Conservation (phyloP, 2,797 vertebrate genomes). For the Uromys caudimaculatus region DNA sequence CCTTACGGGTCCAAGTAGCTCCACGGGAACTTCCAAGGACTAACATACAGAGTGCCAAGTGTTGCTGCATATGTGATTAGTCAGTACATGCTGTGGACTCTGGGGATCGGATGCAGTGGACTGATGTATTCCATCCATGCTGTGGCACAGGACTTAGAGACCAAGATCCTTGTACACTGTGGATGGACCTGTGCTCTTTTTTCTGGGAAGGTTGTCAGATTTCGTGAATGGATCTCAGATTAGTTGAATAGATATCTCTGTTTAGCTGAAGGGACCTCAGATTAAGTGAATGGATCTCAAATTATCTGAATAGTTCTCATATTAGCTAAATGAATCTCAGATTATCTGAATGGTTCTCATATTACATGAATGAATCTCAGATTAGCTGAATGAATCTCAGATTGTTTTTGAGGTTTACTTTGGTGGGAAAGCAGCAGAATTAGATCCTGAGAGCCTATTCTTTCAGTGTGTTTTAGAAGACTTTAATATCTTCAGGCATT, state of each 20-base stretch:
- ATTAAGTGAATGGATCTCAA: neutral
- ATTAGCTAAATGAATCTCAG: neutral
- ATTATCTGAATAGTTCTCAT: neutral
- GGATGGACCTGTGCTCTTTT: neutral
- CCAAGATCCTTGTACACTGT: neutral
- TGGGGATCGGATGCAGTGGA: neutral
- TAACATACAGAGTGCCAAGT: slow-evolving; percentile 7
- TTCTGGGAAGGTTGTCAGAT: neutral
- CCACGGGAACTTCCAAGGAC: neutral
- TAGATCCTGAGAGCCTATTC: neutral
- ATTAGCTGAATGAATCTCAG: neutral
- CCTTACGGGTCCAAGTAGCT: slow-evolving; percentile 7
- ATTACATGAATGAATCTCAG: neutral
- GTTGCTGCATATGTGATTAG: neutral
- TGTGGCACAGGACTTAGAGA: neutral
- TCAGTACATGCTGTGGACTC: neutral
- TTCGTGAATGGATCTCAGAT: neutral
- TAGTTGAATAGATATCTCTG: neutral
- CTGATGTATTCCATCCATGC: neutral
- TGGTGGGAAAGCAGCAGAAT: neutral
- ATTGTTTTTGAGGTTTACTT: neutral
- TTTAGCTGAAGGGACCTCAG: neutral
- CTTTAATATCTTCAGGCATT: neutral
- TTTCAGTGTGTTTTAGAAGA: neutral
- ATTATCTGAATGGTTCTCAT: neutral